phyloP scores from a whole-genome alignment of 1,140 invertebrate species.

The Drosophila tropicalis region DNA sequence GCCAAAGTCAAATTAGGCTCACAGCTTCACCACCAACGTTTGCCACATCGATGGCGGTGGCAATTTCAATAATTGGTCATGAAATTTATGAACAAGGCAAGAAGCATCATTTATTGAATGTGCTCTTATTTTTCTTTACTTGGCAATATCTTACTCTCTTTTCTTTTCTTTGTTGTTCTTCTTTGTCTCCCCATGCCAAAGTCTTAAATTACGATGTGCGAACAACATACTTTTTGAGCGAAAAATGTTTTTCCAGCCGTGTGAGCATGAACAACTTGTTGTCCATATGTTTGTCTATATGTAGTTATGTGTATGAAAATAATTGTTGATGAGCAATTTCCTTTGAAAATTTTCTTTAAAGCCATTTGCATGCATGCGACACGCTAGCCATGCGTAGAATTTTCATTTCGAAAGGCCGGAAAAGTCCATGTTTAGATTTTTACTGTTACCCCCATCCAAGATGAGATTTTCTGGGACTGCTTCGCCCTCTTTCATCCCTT shows the following conservation, averaged over 20 bases:
- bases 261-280: conserved; percentile 40
- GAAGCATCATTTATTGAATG: conserved; percentile 15
- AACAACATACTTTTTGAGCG: conserved; percentile 50
- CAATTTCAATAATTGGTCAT: conserved; percentile 81
- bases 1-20: conserved; percentile 8
- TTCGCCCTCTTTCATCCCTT: too few relatives aligned
- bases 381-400: too few relatives aligned
- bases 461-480: too few relatives aligned
- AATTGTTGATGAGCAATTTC: conserved; percentile 7
- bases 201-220: conserved; percentile 78
- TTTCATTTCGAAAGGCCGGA: too few relatives aligned
- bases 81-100: conserved; percentile 64
- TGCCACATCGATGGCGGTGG: neutral
- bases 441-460: too few relatives aligned
- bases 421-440: too few relatives aligned
- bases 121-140: neutral
- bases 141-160: too few relatives aligned
- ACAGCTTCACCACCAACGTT: neutral
- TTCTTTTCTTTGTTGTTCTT: neutral
- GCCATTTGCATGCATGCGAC: too few relatives aligned
- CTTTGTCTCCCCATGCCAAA: neutral
- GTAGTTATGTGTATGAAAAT: neutral
- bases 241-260: conserved; percentile 32
- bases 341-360: conserved; percentile 27
- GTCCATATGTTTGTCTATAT: neutral